phyloP scores from a whole-genome alignment of 2,113 vertebrate species.

The Ptyas mucosa region DNA sequence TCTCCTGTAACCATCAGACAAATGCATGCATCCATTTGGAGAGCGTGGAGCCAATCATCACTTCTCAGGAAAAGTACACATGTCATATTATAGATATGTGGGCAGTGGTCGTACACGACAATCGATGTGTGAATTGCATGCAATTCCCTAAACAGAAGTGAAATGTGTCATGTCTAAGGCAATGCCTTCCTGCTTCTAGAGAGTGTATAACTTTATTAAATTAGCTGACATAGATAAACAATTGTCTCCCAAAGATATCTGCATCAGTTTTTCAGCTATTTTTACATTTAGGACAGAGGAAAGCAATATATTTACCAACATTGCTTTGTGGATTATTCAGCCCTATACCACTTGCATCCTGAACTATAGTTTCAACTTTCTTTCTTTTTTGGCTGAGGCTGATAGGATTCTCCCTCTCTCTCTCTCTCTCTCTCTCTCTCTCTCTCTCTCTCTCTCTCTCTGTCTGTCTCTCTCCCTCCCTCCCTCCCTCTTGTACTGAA shows the following conservation, averaged over 20 bases:
- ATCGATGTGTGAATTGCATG: background rate
- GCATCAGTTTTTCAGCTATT: background rate
- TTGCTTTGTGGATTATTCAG: background rate
- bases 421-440: background rate
- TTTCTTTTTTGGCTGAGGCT: background rate
- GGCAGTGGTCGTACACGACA: background rate
- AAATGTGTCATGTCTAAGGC: background rate
- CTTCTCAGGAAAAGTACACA: background rate
- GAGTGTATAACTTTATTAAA: background rate
- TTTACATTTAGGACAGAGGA: background rate
- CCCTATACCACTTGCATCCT: background rate
- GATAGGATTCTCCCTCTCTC: background rate
- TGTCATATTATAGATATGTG: background rate
- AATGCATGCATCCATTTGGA: background rate
- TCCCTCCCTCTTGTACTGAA: background rate
- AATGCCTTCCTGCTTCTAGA: background rate
- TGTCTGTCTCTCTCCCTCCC: background rate
- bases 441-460: background rate
- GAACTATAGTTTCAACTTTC: background rate
- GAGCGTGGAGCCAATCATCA: background rate
- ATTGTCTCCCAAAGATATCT: background rate
- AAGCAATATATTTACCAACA: background rate
- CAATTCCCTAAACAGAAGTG: background rate
- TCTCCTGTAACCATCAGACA: background rate
- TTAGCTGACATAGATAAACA: background rate